A percentile compares a stretch with the other conserved stretches of the same genome.
Evolutionary conservation across 2,113 vertebrate genomes (phyloP).

Genomic region (Melanerpes formicivorus): DNA sequence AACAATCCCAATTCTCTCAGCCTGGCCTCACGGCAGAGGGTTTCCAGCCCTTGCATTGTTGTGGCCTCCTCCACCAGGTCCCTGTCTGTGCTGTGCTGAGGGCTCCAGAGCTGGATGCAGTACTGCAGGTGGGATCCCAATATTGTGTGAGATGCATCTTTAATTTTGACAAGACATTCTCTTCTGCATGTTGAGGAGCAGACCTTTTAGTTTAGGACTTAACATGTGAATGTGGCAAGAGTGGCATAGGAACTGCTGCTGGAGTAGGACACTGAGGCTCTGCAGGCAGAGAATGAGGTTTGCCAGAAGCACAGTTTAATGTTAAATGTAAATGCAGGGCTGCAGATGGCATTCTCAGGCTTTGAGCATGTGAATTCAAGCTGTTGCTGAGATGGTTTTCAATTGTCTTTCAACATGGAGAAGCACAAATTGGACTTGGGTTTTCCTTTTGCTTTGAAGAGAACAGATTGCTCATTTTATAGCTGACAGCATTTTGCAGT

Average conservation of each 20-base stretch:
- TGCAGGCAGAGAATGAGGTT: neutral
- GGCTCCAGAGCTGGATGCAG: too few relatives aligned
- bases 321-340: slow-evolving; percentile 14
- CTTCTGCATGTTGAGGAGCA: neutral
- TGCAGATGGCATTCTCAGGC: slow-evolving; percentile 31
- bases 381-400: slow-evolving; percentile 2
- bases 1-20: too few relatives aligned
- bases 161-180: accelerated
- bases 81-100: too few relatives aligned
- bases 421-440: neutral
- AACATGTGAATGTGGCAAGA: neutral
- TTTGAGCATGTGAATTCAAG: neutral
- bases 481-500: neutral
- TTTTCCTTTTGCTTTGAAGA: neutral
- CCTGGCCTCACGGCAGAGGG: too few relatives aligned
- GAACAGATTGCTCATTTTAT: slow-evolving; percentile 15
- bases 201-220: neutral
- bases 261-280: neutral
- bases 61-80: too few relatives aligned
- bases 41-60: too few relatives aligned
- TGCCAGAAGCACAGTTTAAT: neutral
- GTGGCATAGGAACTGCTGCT: neutral
- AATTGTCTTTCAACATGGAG: neutral
- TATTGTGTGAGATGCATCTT: neutral
- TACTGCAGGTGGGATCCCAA: too few relatives aligned